Conservation (phyloP, 2,113 vertebrate species). For the Phaetusa simplex region DNA sequence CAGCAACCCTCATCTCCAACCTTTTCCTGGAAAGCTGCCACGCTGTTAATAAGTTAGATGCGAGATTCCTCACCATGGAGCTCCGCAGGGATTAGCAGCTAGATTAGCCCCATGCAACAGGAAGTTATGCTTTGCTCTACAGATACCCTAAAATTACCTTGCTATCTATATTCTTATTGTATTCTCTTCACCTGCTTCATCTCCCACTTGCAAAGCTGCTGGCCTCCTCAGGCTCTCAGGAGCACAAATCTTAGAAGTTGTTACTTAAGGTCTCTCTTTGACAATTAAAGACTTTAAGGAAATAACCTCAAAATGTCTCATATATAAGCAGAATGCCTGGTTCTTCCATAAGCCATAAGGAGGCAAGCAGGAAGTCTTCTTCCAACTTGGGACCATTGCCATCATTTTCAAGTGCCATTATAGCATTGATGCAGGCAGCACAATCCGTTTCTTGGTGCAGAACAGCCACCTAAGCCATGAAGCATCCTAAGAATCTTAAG, state of each 20-base stretch:
- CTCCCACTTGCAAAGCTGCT: neutral
- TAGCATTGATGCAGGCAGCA: neutral
- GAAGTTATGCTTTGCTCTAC: neutral
- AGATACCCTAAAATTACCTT: neutral
- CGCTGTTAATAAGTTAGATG: neutral
- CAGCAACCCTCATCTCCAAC: neutral
- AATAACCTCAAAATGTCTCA: neutral
- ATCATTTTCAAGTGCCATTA: neutral
- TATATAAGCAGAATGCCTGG: fast-evolving
- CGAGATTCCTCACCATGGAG: neutral
- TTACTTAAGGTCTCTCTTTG: neutral
- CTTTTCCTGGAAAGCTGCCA: neutral
- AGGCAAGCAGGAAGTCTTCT: neutral
- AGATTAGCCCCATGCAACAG: neutral
- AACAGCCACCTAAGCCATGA: neutral
- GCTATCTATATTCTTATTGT: neutral
- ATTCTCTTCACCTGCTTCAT: neutral
- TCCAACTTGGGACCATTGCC: neutral
- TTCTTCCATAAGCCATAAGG: neutral
- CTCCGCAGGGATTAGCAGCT: neutral
- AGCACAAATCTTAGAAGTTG: neutral
- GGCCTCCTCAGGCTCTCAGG: neutral
- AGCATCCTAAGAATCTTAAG: neutral
- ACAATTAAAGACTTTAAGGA: neutral
- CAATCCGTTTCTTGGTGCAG: neutral